Evolutionary conservation across 2,888 invertebrate genomes (phyloP).

Genomic region (Agonopterix arenella): DNA sequence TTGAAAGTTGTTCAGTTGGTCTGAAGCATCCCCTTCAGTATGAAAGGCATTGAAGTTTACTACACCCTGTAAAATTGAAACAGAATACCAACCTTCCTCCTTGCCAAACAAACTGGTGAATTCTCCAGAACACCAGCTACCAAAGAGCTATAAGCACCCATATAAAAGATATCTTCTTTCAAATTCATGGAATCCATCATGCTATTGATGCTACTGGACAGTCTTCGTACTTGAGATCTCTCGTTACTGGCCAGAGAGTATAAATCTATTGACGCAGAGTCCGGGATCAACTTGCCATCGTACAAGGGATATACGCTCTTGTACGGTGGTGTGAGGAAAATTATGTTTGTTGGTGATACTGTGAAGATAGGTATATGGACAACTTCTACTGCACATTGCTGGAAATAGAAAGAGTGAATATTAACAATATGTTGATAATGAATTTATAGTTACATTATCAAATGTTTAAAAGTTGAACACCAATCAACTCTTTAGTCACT

Average conservation of each 20-base stretch:
- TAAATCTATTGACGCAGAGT: slow-evolving; percentile 46
- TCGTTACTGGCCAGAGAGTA: slow-evolving; percentile 51
- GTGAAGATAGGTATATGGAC: slow-evolving; percentile 79
- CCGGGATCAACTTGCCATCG: slow-evolving; percentile 43
- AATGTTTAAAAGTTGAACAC: too few relatives aligned
- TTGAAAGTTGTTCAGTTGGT: too few relatives aligned
- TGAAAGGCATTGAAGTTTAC: too few relatives aligned
- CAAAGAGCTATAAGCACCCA: slow-evolving; percentile 79
- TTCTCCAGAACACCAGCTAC: slow-evolving; percentile 78
- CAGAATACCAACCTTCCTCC: slow-evolving; percentile 67
- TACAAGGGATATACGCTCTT: slow-evolving; percentile 74
- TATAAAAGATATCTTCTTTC: slow-evolving; percentile 80
- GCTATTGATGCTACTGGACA: slow-evolving; percentile 70
- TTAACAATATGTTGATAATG: neutral
- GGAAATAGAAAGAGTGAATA: slow-evolving; percentile 28
- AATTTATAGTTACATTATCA: too few relatives aligned
- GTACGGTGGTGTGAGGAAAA: slow-evolving; percentile 81
- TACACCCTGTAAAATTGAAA: neutral
- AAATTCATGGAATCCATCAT: slow-evolving; percentile 77
- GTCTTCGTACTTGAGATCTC: slow-evolving; percentile 53
- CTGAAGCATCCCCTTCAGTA: too few relatives aligned
- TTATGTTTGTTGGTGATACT: slow-evolving; percentile 70
- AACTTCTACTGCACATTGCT: slow-evolving; percentile 79
- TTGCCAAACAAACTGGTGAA: slow-evolving; percentile 66
- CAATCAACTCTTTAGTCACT: too few relatives aligned